Evolutionary conservation across 2,113 vertebrate genomes (phyloP).

Genomic region (Campylomormyrus tamandua): DNA sequence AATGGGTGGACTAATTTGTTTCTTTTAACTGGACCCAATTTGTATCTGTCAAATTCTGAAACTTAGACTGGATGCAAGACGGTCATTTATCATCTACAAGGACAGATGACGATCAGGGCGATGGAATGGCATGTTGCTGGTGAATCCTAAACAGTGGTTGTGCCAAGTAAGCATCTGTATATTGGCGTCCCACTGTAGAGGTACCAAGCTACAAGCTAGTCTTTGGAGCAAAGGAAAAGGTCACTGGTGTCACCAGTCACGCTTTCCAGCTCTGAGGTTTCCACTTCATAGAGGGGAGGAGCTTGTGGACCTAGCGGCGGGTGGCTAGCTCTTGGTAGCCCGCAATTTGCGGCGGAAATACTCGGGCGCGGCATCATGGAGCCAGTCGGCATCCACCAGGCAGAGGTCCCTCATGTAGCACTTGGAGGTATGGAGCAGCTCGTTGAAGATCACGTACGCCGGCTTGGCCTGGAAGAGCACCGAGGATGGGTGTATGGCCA

Average conservation of each 20-base stretch:
- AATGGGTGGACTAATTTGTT: neutral
- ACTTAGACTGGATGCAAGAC: neutral
- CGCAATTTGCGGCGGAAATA: conserved; percentile 80
- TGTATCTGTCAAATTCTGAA: neutral
- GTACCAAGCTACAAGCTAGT: neutral
- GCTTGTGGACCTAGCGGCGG: neutral
- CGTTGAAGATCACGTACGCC: conserved; percentile 78
- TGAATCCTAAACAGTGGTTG: neutral
- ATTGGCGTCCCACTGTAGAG: neutral
- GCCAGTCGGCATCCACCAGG: conserved; percentile 81
- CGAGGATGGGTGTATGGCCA: conserved; percentile 88
- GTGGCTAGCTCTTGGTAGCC: conserved; percentile 49
- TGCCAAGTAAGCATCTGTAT: neutral
- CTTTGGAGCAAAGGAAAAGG: neutral
- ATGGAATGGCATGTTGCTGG: neutral
- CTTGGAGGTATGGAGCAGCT: conserved; percentile 80
- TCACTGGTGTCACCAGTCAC: neutral
- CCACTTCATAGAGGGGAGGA: neutral
- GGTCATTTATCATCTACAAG: neutral
- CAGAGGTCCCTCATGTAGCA: conserved; percentile 95
- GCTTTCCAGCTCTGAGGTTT: conserved; percentile 15
- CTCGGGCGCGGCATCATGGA: conserved; percentile 77
- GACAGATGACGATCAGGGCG: neutral
- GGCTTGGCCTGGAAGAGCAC: conserved; percentile 89
- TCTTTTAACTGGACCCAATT: neutral